Conservation (phyloP, 2,113 vertebrate genomes). For the Atrichornis clamosus region DNA sequence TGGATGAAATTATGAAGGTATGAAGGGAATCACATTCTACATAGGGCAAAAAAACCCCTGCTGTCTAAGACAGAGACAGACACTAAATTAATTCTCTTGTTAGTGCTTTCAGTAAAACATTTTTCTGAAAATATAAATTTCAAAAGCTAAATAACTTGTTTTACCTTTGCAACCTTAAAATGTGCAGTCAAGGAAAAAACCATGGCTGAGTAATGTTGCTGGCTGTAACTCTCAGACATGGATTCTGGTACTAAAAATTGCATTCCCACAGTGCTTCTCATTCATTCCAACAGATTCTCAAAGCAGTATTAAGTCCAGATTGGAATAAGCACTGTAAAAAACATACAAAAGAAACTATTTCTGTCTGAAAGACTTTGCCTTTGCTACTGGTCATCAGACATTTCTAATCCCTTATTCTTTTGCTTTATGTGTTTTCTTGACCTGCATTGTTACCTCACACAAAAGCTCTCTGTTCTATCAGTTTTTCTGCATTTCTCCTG, state of each 20-base stretch:
- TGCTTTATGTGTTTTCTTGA: not conserved
- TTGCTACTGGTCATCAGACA: not conserved
- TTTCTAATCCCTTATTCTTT: not conserved
- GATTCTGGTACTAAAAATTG: not conserved
- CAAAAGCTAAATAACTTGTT: not conserved
- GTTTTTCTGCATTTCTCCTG: not conserved
- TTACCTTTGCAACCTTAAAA: not conserved
- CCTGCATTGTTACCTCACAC: not conserved
- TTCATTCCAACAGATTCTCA: not conserved
- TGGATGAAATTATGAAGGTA: not conserved
- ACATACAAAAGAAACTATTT: not conserved
- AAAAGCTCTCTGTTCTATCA: not conserved
- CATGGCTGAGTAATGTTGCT: not conserved
- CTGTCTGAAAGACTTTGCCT: not conserved
- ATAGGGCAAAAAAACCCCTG: not conserved
- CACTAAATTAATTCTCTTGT: not conserved
- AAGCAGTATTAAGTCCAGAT: not conserved
- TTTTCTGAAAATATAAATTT: constrained; percentile 18
- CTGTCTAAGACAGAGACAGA: constrained; percentile 24
- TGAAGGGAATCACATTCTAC: not conserved
- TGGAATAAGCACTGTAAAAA: not conserved
- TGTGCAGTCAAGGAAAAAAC: not conserved
- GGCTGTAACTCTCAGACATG: not conserved
- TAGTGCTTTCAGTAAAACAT: not conserved
- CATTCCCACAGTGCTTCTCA: not conserved